These are phyloP conservation scores for Lipotes vexillifer DNA, from an alignment of 2,113 vertebrate species.

Conservation along the genomic window DNA sequence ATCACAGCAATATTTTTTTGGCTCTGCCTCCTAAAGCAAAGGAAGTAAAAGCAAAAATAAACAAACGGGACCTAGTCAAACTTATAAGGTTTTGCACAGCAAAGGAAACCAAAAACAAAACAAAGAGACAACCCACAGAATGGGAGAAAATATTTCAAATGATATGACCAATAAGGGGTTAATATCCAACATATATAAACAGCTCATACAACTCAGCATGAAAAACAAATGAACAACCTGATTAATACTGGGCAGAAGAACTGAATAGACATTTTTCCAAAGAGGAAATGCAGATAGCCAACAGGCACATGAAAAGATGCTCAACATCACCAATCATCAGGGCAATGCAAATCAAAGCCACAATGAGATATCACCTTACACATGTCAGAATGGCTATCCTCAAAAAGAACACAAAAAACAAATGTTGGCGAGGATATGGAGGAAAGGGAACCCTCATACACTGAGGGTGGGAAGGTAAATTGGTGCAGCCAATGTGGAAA, in stretches of 20 bases:
- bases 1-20: neutral
- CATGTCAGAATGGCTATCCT: neutral
- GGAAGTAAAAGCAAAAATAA: neutral
- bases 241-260: neutral
- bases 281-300: neutral
- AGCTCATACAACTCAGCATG: neutral
- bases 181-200: neutral
- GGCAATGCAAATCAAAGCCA: neutral
- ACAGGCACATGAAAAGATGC: neutral
- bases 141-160: neutral
- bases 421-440: neutral
- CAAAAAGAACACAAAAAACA: neutral
- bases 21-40: neutral
- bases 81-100: neutral
- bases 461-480: neutral
- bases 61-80: neutral
- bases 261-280: neutral
- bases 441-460: neutral
- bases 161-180: neutral
- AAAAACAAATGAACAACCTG: neutral
- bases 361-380: neutral
- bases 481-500: neutral
- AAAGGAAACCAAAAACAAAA: neutral
- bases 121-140: neutral
- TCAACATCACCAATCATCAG: neutral